phyloP scores from a whole-genome alignment of 2,113 vertebrate genomes.

The Ophthalmolycus amberensis region DNA sequence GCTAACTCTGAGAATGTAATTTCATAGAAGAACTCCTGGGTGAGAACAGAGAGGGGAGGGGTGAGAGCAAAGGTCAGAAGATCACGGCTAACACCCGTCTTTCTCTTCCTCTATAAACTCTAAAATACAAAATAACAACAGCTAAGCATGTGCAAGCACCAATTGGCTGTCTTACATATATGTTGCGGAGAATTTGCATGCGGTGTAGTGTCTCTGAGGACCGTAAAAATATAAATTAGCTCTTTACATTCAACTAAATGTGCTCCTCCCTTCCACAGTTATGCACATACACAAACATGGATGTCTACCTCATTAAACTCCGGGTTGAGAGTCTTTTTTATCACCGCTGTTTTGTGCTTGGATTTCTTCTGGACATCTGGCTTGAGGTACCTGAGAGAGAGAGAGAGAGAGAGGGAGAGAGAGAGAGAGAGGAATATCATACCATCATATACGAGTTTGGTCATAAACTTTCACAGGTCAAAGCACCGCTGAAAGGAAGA shows the following conservation, averaged over 20 bases:
- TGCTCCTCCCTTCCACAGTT: neutral
- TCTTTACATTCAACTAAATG: constrained; percentile 9
- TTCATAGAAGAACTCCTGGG: constrained; percentile 91
- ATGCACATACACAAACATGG: constrained; percentile 39
- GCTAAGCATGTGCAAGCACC: constrained; percentile 6
- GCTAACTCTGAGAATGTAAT: constrained; percentile 86
- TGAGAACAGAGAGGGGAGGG: neutral
- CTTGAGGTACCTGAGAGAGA: constrained; percentile 87
- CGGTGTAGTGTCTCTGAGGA: neutral
- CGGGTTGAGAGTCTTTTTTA: constrained; percentile 93
- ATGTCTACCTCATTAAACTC: constrained; percentile 91
- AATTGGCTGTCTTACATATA: constrained; percentile 30
- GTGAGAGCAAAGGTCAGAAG: constrained; percentile 27
- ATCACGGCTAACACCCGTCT: neutral
- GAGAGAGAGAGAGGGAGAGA: constrained; percentile 17
- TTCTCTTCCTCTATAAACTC: neutral
- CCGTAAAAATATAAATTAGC: constrained; percentile 22
- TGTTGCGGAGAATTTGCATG: constrained; percentile 14
- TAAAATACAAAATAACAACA: constrained; percentile 26
- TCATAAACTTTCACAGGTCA: constrained; percentile 16
- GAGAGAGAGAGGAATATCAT: constrained; percentile 11
- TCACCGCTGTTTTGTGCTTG: constrained; percentile 92
- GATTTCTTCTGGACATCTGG: constrained; percentile 92
- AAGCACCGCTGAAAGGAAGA: neutral
- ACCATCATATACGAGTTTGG: neutral